Evolutionary conservation across 2,113 vertebrate species (phyloP), one percentile per base, ranked within the genome.

Genomic region (Cebus imitator): DNA sequence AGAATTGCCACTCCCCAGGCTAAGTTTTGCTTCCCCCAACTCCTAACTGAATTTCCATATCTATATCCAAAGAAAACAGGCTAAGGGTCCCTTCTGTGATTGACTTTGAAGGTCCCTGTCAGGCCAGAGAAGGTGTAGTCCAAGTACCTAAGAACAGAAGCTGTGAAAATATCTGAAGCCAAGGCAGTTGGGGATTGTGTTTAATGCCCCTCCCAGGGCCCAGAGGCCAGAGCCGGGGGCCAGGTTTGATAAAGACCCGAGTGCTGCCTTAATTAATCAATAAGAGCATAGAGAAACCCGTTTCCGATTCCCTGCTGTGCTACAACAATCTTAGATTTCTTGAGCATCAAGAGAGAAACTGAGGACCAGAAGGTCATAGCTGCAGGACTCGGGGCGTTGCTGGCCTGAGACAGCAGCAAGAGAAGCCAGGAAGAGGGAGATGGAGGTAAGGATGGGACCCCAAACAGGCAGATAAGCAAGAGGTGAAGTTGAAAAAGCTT

Each of bases 91-190:
- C 75, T 35, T 40, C 18, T 45, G 3, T 7, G 30, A 50, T 48
- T 68, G 17, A 35, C 27, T 50, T 58, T 23, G 11, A 45, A n/a
- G 61, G 35, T 40, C 45, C n/a, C 64, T 8, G 40, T 57, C 18
- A 10, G 37, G 81, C 45, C 40, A 9, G 57, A 50, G n/a, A 0
- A 3, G 11, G 40, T 11, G 5, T 3, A 1, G 21, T 37, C 13
- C 21, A 5, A 1, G 2, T 0, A 50, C 21, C 18, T 1, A 0
- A 0, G 6, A n/a, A 55, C 20, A n/a, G 70, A 64, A 11, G 61
- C 0, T 20, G 35, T 88, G 55, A 3, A 1, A 3, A 1, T 21
- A 2, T 21, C 76, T 43, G 68, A 3, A 30, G 0, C 68, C 3
- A 1, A 55, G 68, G 25, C 16, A 10, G 82, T 43, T 43, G 75